Base-by-base conservation (phyloP, 1,140 invertebrate species). In the Stegodyphus dumicola region DNA sequence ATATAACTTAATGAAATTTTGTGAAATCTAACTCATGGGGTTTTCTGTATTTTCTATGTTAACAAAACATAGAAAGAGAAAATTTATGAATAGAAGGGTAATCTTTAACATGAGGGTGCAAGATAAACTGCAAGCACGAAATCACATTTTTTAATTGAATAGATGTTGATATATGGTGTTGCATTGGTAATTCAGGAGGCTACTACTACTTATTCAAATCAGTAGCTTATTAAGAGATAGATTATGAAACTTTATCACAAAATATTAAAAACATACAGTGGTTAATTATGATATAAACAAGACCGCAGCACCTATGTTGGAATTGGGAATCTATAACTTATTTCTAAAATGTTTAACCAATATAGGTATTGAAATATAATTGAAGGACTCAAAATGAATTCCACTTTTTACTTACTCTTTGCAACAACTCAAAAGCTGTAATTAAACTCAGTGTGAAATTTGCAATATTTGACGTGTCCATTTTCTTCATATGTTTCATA, bases 371-470 rank as follows among this genome's bases (percentile, higher is more conserved):
- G 5, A 60, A 60, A 60, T 60, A 60, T 60, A 60, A n/a, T 69
- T n/a, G 17, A 69, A n/a, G 33, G 15, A 69, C 7, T 69, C 9
- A 18, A 48, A n/a, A 69, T 69, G 7, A 73, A 52, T 6, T 9
- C 33, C 48, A 52, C 33, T 1, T 33, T 33, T 52, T 6, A 89
- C 90, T 91, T 87, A 96, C 93, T 89, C 93, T 92, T 91, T 93
- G 93, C 60, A 99, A 92, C 15, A 98, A 91, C 89, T 96, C 93
- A 91, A 99, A 99, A 0, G 98, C 98, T 88, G 93, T 94, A 6
- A 93, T 95, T 17, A 99, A 92, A 13, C 97, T 98, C 87, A 94
- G 92, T 9, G 96, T 95, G 92, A 99, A 99, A 91, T 99, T 98
- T 67, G 98, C 98, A 88, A 98, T 97, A 87, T 96, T 94, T 88